Base-by-base conservation (phyloP, 1,140 invertebrate species). In the Drosophila prosaltans region DNA sequence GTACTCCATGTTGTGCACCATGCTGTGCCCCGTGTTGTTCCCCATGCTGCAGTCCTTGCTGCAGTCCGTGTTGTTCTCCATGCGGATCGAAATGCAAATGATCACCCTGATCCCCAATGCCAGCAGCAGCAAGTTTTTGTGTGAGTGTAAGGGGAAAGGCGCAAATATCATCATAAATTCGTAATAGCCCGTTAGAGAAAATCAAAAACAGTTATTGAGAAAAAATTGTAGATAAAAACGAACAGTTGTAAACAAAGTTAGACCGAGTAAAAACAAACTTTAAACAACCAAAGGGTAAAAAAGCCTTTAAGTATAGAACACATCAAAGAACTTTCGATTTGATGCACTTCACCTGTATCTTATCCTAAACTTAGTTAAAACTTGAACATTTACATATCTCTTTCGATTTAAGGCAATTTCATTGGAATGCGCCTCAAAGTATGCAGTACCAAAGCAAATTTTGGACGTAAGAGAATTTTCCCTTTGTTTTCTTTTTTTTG, bases 181-280 rank as follows among this genome's bases (percentile, higher is more conserved):
- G 28, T 24, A 57, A 60, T 45, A 71, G 60, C 72, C 72, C 72
- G 72, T 71, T 78, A 71, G 72, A 78, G 75, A 75, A 75, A 59
- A 59, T 21, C 32, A 9, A 21, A 16, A 8, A 21, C 36, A 26
- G 16, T 51, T 24, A 6, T 24, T 24, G 0, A 54, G 21, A 58
- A 36, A 21, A 39, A 9, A 16, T 9, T 1, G 9, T 40, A 28
- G 2, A 62, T 43, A 39, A 59, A 59, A 11, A 21, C 0, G n/a
- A 9, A 59, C 21, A 57, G 11, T 45, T 54, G 48, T 54, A 6
- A 36, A 36, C 32, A 36, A 36, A 36, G 3, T 36, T 36, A 36
- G 32, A 5, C 32, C 32, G 32, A 36, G 32, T 36, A 36, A 36
- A 36, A 6, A 36, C 32, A 36, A 36, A 6, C 1, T 36, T 36